These are phyloP conservation scores for Rhinolophus sinicus DNA, from an alignment of 2,113 vertebrate genomes.

Conservation along the genomic window DNA sequence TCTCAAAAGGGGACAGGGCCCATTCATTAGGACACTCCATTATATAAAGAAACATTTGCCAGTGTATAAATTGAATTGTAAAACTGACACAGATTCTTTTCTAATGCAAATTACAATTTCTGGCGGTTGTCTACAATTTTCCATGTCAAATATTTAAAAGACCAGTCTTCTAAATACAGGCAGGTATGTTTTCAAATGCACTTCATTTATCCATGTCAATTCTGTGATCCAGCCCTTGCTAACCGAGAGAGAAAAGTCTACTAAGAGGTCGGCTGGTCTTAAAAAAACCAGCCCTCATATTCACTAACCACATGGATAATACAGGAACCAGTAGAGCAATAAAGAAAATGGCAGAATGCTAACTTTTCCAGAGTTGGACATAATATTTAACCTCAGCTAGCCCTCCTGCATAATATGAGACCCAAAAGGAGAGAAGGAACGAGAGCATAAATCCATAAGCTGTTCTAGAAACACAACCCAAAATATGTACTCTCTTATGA, in stretches of 20 bases:
- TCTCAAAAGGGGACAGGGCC: constrained; percentile 1
- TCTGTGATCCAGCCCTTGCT: neutral
- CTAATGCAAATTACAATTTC: neutral
- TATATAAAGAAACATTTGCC: constrained; percentile 2
- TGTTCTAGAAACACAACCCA: neutral
- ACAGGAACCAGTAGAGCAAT: neutral
- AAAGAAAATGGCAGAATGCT: neutral
- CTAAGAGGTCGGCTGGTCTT: neutral
- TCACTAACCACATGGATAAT: neutral
- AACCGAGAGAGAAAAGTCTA: neutral
- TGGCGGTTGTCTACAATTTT: neutral
- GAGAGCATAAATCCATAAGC: neutral
- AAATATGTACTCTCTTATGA: neutral
- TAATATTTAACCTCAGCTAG: neutral
- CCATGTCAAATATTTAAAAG: neutral
- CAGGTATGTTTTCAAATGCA: neutral
- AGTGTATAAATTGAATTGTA: neutral
- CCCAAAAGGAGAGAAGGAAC: neutral
- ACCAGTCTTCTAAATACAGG: neutral
- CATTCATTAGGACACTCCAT: neutral
- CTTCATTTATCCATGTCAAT: neutral
- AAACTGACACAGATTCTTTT: neutral
- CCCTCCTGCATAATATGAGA: neutral
- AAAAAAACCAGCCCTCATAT: neutral
- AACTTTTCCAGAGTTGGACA: neutral